These are phyloP conservation scores for Campaea margaritaria DNA, from an alignment of 2,888 invertebrate species.

Conservation along the genomic window DNA sequence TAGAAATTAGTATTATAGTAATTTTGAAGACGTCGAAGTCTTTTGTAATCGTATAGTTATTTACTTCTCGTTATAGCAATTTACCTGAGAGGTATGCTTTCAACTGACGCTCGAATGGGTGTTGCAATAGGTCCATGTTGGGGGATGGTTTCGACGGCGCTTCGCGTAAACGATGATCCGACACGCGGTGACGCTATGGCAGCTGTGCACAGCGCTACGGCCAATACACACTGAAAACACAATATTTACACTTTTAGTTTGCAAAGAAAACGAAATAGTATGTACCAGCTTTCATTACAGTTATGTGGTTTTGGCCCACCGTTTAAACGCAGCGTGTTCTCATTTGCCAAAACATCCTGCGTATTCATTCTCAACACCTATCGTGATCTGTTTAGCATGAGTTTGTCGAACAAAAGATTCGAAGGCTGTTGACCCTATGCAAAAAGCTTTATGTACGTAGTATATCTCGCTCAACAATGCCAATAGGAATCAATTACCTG, in stretches of 20 bases:
- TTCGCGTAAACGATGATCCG: slow-evolving; percentile 63
- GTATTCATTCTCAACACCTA: slow-evolving; percentile 53
- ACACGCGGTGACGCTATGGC: slow-evolving; percentile 66
- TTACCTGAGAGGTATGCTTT: slow-evolving; percentile 87
- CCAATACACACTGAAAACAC: slow-evolving; percentile 61
- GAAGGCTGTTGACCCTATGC: slow-evolving; percentile 69
- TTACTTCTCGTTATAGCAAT: background rate
- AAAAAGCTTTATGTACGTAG: slow-evolving; percentile 61
- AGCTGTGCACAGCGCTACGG: slow-evolving; percentile 58
- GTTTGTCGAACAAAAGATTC: slow-evolving; percentile 66
- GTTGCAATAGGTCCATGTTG: slow-evolving; percentile 70
- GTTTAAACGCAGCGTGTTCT: slow-evolving; percentile 27
- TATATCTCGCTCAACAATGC: slow-evolving; percentile 61
- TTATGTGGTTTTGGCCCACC: slow-evolving; percentile 12
- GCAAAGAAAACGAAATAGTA: slow-evolving; percentile 24
- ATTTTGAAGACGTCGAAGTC: background rate
- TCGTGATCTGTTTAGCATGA: slow-evolving; percentile 61
- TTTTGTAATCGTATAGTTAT: background rate
- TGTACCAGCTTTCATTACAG: slow-evolving; percentile 6
- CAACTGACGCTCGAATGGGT: slow-evolving; percentile 91
- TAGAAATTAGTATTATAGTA: slow-evolving; percentile 37
- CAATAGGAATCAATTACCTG: slow-evolving; percentile 68
- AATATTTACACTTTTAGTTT: slow-evolving; percentile 9
- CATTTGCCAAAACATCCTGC: slow-evolving; percentile 42
- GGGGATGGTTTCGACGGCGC: slow-evolving; percentile 73